Evolutionary conservation across 2,888 invertebrate species (phyloP), one percentile per base, ranked within the genome.

Genomic region (Rhogogaster chlorosoma): DNA sequence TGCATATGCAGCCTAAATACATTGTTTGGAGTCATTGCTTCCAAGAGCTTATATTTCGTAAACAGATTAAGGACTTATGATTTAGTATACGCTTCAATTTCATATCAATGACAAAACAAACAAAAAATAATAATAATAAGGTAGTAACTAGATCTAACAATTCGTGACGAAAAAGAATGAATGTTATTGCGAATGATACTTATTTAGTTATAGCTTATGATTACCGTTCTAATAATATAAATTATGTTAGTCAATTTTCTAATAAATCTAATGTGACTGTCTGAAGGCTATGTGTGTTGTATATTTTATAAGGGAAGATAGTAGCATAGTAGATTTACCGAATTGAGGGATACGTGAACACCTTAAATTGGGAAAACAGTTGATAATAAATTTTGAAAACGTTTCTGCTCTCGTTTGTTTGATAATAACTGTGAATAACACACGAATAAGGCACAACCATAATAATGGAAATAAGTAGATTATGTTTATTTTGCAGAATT

Each of bases 401-500:
- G 42, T 71, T 38, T 9, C 18, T 38, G n/a, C 22, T 29, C 0
- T 5, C 67, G 18, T 67, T 18, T 67, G 5, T 32, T 73, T 73
- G 4, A 12, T 42, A 73, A 26, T 42, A 29, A 77, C 15, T 53
- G 32, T 45, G 9, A 18, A 77, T 9, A 29, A 45, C 32, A 45
- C 29, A 53, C 10, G n/a, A 49, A 77, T 53, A 53, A 77, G 77
- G 49, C 49, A 77, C 77, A 77, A 77, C 12, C 10, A 53, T 32
- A 77, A 12, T 77, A 1, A 15, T 77, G 32, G 53, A 45, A 29
- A 18, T 77, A 67, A 67, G 32, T 32, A 67, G 18, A 32, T 57
- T 18, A 67, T 18, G 67, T 67, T 53, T 4, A 2, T 75, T 45
- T 45, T 45, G n/a, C 53, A 53, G 53, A 77, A 67, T 32, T 67